Conservation (phyloP, 1,140 invertebrate genomes). For the Scaptodrosophila lebanonensis region DNA sequence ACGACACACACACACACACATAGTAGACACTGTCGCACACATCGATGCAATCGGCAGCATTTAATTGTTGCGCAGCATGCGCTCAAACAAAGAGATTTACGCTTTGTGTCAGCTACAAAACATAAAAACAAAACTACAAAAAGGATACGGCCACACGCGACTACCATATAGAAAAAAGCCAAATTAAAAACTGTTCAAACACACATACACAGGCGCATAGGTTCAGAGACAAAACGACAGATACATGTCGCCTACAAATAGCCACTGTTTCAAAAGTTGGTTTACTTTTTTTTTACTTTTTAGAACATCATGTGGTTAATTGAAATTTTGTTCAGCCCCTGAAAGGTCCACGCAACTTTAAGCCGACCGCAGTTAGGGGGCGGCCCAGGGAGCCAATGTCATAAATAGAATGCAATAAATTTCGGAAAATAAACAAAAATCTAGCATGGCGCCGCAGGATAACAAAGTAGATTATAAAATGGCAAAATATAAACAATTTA, state of each 20-base stretch:
- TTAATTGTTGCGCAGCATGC: constrained; percentile 58
- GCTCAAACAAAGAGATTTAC: constrained; percentile 52
- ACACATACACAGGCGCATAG: too few species aligned
- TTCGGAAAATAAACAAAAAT: constrained; percentile 7
- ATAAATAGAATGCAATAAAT: too few species aligned
- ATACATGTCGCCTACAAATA: constrained; percentile 2
- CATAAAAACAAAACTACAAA: constrained; percentile 18
- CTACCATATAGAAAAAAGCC: constrained; percentile 23
- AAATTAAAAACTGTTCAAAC: constrained; percentile 39
- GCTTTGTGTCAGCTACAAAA: constrained; percentile 9
- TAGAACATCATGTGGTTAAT: constrained; percentile 56
- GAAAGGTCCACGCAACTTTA: constrained; percentile 30
- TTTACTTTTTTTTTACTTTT: constrained; percentile 13
- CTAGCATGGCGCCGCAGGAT: not conserved
- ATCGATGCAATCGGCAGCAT: constrained; percentile 53
- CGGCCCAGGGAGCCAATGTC: constrained; percentile 15
- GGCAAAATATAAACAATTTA: constrained; percentile 12
- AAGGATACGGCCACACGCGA: too few species aligned
- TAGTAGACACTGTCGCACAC: constrained; percentile 4
- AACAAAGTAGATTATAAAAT: constrained; percentile 51
- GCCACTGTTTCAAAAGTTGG: not conserved
- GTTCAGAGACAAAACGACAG: not conserved
- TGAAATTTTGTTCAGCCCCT: constrained; percentile 43
- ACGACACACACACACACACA: too few species aligned
- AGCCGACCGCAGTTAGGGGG: constrained; percentile 34